A percentile compares a stretch with the other conserved stretches of the same genome.
Evolutionary conservation across 2,113 vertebrate species (phyloP).

Genomic region (Perca fluviatilis): DNA sequence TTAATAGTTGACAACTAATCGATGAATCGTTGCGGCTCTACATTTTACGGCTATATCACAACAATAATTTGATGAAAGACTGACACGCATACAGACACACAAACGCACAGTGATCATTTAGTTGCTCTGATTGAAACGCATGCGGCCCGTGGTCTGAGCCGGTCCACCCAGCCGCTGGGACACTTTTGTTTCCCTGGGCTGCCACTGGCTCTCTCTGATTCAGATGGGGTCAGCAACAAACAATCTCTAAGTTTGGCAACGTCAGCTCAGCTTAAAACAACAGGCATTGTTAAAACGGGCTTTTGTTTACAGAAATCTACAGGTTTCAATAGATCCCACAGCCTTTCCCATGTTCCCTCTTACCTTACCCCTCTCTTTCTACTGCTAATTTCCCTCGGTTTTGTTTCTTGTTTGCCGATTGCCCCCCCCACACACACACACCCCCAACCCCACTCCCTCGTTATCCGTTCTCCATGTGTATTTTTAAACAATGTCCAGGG

Average conservation of each 20-base stretch:
- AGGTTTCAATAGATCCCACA: slow-evolving; percentile 70
- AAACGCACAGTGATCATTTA: slow-evolving; percentile 23
- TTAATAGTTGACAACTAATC: no score
- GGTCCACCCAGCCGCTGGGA: slow-evolving; percentile 34
- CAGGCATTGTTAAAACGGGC: slow-evolving; percentile 73
- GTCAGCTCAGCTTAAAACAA: slow-evolving; percentile 85
- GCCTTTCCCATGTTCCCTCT: slow-evolving; percentile 36
- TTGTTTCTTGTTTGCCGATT: slow-evolving; percentile 51
- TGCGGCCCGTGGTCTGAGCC: slow-evolving; percentile 37
- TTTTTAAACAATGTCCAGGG: slow-evolving; percentile 57
- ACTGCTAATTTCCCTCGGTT: slow-evolving; percentile 41
- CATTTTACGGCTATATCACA: no score
- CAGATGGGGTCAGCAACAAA: slow-evolving; percentile 84
- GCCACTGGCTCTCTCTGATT: slow-evolving; percentile 66
- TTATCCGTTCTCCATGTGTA: background rate
- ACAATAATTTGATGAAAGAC: background rate
- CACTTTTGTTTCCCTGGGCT: slow-evolving; percentile 67
- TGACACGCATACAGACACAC: background rate
- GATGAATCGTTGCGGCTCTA: no score
- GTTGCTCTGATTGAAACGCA: slow-evolving; percentile 28
- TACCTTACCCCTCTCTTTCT: slow-evolving; percentile 32
- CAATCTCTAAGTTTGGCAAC: slow-evolving; percentile 82
- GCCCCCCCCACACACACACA: background rate
- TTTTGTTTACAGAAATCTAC: slow-evolving; percentile 80
- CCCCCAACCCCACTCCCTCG: background rate